Conservation (phyloP, 2,888 invertebrate species). For the Xanthorhoe designata region DNA sequence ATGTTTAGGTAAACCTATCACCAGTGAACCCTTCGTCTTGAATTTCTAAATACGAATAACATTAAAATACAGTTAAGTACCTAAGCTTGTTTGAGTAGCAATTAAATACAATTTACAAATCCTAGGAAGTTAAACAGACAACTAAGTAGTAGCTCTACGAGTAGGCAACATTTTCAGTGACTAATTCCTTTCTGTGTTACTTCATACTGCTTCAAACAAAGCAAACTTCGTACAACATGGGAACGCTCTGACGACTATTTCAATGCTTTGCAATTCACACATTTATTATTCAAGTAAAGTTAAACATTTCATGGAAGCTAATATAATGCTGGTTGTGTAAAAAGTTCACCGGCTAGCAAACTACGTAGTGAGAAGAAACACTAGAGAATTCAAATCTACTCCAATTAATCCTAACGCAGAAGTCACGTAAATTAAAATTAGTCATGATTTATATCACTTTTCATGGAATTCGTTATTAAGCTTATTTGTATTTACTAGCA, state of each 20-base stretch:
- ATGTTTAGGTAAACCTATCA: neutral
- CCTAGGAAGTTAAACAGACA: neutral
- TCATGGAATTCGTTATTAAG: neutral
- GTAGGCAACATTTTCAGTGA: neutral
- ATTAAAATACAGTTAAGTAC: neutral
- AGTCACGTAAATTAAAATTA: constrained; percentile 36
- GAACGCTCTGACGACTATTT: constrained; percentile 29
- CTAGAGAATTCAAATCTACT: constrained; percentile 31
- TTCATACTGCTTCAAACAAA: constrained; percentile 11
- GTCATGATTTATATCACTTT: constrained; percentile 22
- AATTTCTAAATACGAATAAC: neutral
- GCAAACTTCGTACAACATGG: constrained; percentile 24
- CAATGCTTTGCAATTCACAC: constrained; percentile 36
- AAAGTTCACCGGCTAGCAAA: constrained; percentile 27
- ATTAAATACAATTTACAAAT: neutral
- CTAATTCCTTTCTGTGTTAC: constrained; percentile 3
- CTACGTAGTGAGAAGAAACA: constrained; percentile 23
- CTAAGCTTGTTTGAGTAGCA: neutral
- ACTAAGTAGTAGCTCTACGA: neutral
- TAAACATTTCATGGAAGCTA: constrained; percentile 39
- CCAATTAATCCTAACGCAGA: constrained; percentile 29
- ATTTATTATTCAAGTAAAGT: constrained; percentile 40
- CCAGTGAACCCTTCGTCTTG: neutral
- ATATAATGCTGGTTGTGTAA: constrained; percentile 20
- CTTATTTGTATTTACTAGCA: constrained; percentile 12